Base-by-base conservation (phyloP, 2,797 vertebrate genomes). In the Champsocephalus esox region DNA sequence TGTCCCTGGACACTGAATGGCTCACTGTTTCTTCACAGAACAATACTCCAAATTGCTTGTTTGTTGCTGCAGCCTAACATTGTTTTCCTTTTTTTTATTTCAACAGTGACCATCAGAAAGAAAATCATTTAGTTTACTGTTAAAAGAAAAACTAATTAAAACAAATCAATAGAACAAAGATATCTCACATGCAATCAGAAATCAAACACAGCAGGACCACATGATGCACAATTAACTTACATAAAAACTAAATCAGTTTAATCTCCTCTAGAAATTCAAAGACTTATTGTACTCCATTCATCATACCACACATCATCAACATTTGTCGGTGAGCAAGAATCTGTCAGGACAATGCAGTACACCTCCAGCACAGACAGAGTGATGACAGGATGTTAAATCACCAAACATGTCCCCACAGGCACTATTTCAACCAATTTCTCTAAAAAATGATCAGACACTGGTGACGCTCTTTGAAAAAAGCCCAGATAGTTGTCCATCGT, bases 341-440 rank as follows among this genome's bases (percentile, higher is more conserved):
- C 71, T 73, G 72, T 60, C 52, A 12, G 76, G 50, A 61, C 17
- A 32, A 55, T 5, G 52, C 4, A 16, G 28, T 8, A 19, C 52
- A 55, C 50, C 43, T 64, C 69, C 28, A 10, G 69, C 54, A 57
- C 60, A 51, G 70, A 55, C 66, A 56, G 79, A 72, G 65, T 0
- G 44, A 70, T 75, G 83, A 89, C 85, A 86, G 70, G 72, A 79
- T 67, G 45, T 64, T 87, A 70, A 79, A 70, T 89, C 82, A 85
- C 80, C 52, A 12, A 57, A 50, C 64, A 19, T 19, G 55, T 83
- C 76, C 77, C 73, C 70, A 61, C 74, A 43, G 61, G 67, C 51
- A 5, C 60, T n/a, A 21, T 17, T 57, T 79, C 72, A 63, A 70
- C 43, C 54, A 10, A 44, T 65, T 48, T 45, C 59, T 75, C 21